phyloP scores from a whole-genome alignment of 2,113 vertebrate genomes.

The Onychorhynchus coronatus region DNA sequence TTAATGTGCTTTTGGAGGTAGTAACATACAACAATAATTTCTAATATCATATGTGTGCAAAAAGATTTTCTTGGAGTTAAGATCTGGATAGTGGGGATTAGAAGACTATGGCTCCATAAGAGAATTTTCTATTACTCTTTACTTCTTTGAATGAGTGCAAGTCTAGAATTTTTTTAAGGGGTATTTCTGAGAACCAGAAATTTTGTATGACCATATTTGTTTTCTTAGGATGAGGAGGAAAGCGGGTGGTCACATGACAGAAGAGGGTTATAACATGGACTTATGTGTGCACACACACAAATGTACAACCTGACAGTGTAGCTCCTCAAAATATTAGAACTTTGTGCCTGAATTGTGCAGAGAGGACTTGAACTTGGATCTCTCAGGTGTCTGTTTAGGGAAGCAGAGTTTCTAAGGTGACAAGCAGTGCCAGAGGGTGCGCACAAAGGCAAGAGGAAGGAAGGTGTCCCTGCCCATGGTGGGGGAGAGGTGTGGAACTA shows the following conservation, averaged over 20 bases:
- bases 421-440: rapidly evolving
- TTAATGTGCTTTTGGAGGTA: neutral
- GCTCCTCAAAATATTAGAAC: neutral
- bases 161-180: neutral
- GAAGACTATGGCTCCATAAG: neutral
- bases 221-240: neutral
- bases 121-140: neutral
- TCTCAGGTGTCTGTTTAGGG: neutral
- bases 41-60: neutral
- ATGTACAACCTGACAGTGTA: neutral
- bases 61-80: neutral
- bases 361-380: neutral
- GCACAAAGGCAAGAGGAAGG: neutral
- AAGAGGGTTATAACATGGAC: neutral
- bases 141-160: neutral
- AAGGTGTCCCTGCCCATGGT: neutral
- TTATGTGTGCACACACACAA: rapidly evolving
- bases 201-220: neutral
- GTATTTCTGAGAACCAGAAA: neutral
- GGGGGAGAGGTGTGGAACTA: neutral
- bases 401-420: neutral
- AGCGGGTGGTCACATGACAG: rapidly evolving
- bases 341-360: neutral
- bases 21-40: neutral
- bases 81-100: neutral